Conservation (phyloP, 2,888 invertebrate species). For the Drosophila atripex region DNA sequence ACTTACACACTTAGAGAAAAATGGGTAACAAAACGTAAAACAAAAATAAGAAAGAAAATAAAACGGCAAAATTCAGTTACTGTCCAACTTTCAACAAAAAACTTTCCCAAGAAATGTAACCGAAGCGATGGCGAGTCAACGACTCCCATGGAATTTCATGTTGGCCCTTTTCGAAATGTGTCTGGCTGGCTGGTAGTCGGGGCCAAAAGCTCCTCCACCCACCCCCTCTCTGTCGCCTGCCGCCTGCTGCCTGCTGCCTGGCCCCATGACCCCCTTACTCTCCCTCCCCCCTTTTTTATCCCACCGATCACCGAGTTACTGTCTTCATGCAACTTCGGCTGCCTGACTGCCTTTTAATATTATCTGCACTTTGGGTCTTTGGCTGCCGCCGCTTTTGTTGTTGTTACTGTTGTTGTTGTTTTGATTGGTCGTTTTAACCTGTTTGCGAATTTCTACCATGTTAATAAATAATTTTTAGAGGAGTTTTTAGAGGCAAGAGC, state of each 20-base stretch:
- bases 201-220: slow-evolving; percentile 57
- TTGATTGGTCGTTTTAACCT: slow-evolving; percentile 81
- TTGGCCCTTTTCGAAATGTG: slow-evolving; percentile 78
- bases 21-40: slow-evolving; percentile 1
- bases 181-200: slow-evolving; percentile 60
- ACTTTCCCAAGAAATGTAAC: slow-evolving; percentile 77
- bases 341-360: slow-evolving; percentile 74
- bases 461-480: slow-evolving; percentile 83
- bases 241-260: slow-evolving; percentile 19
- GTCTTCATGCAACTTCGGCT: slow-evolving; percentile 26
- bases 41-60: slow-evolving; percentile 43
- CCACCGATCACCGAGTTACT: slow-evolving; percentile 16
- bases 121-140: slow-evolving; percentile 77
- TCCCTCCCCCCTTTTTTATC: neutral
- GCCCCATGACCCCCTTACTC: slow-evolving; percentile 25
- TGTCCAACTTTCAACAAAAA: slow-evolving; percentile 73
- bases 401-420: slow-evolving; percentile 61
- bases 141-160: slow-evolving; percentile 81
- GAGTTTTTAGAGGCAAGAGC: slow-evolving; percentile 51
- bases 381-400: slow-evolving; percentile 62
- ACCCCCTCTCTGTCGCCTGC: slow-evolving; percentile 32
- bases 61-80: slow-evolving; percentile 52
- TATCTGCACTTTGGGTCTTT: slow-evolving; percentile 76
- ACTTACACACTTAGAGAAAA: slow-evolving; percentile 7
- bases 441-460: slow-evolving; percentile 81